Conservation (phyloP, 37 sponge, comb jelly and placozoan genomes). For the Bolinopsis microptera region DNA sequence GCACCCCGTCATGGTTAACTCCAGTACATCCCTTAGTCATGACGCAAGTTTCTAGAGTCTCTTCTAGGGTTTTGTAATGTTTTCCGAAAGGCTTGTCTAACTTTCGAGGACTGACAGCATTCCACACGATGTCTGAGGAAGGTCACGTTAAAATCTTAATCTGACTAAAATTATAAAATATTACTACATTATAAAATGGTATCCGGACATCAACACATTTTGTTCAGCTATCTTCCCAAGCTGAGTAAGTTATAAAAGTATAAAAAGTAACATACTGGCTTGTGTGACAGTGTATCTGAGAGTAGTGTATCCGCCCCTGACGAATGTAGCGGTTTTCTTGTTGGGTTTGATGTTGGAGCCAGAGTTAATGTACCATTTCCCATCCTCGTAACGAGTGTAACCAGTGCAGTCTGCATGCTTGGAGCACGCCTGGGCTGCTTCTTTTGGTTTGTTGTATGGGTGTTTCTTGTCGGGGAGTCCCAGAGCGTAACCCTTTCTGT, state of each 20-base stretch:
- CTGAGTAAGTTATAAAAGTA: too few relatives aligned
- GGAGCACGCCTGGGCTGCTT: background rate
- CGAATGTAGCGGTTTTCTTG: background rate
- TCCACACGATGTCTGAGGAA: constrained; percentile 4
- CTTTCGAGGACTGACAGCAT: background rate
- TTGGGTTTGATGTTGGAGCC: background rate
- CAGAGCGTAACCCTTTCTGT: background rate
- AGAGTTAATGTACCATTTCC: background rate
- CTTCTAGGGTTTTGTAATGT: background rate
- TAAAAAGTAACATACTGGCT: background rate
- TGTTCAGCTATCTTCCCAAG: too few relatives aligned
- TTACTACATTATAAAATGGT: too few relatives aligned
- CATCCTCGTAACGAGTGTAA: background rate
- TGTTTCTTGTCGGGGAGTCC: background rate
- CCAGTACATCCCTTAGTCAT: background rate
- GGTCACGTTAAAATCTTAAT: too few relatives aligned
- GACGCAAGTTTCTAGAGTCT: background rate
- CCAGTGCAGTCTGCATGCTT: background rate
- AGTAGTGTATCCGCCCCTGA: constrained; percentile 4
- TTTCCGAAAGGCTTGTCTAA: background rate
- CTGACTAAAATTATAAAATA: too few relatives aligned
- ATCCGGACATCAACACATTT: too few relatives aligned
- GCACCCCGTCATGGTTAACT: background rate
- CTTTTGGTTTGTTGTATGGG: background rate
- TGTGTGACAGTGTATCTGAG: constrained; percentile 22